phyloP scores from a whole-genome alignment of 1,140 invertebrate species.

The Drosophila takahashii region DNA sequence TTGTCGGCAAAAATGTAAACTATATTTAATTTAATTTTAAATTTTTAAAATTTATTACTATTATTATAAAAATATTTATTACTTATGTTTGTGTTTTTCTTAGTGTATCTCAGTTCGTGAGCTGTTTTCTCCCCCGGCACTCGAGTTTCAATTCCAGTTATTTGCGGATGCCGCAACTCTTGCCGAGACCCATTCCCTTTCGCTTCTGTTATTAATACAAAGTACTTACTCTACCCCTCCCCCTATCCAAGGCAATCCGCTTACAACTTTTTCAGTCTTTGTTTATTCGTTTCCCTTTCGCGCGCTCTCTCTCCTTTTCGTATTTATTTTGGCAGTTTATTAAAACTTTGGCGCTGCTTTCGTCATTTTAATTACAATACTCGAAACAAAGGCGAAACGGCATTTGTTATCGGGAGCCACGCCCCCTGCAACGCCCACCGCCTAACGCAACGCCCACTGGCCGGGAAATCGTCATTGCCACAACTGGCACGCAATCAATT shows the following conservation, averaged over 20 bases:
- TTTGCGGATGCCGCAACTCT: slow-evolving; percentile 49
- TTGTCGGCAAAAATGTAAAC: no score
- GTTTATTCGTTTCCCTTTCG: slow-evolving; percentile 37
- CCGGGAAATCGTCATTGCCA: slow-evolving; percentile 51
- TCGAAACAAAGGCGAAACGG: slow-evolving; percentile 19
- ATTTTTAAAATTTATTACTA: neutral
- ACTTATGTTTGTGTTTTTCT: neutral
- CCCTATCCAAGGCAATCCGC: slow-evolving; percentile 39
- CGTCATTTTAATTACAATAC: slow-evolving; percentile 80
- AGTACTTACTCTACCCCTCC: slow-evolving; percentile 32
- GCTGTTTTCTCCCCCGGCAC: slow-evolving; percentile 6
- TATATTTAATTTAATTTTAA: neutral
- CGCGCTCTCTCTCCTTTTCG: slow-evolving; percentile 38
- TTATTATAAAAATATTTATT: no score
- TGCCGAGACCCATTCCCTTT: slow-evolving; percentile 12
- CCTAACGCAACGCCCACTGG: neutral
- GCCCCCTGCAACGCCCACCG: slow-evolving; percentile 22
- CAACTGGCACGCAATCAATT: slow-evolving; percentile 80
- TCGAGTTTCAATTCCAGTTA: slow-evolving; percentile 44
- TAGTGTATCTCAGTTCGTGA: neutral
- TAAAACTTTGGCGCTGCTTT: slow-evolving; percentile 63
- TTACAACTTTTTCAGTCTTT: slow-evolving; percentile 53
- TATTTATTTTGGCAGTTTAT: slow-evolving; percentile 78
- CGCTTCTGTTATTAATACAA: slow-evolving; percentile 47
- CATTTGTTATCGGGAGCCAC: slow-evolving; percentile 43